phyloP scores from a whole-genome alignment of 2,888 invertebrate genomes.

The Drosophila peninsularis region DNA sequence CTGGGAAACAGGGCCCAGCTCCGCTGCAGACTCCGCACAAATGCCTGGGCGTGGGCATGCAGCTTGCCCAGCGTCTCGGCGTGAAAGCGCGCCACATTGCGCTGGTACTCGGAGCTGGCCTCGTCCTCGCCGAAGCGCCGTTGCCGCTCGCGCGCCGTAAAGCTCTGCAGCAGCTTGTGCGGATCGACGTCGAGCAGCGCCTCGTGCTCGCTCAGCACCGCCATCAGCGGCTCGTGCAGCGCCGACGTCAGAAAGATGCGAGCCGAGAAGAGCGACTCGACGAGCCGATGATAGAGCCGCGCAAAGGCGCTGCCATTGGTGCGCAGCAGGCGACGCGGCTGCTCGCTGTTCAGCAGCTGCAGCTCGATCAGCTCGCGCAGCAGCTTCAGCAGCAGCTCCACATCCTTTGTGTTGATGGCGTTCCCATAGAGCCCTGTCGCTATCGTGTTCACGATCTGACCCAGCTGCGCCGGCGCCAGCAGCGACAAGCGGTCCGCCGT shows the following conservation, averaged over 20 bases:
- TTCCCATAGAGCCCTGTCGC: conserved; percentile 90
- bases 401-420: conserved; percentile 91
- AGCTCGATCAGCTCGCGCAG: conserved; percentile 89
- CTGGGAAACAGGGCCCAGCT: conserved; percentile 96
- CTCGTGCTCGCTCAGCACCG: conserved; percentile 95
- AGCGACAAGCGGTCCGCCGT: conserved; percentile 87
- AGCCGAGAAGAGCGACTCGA: conserved; percentile 95
- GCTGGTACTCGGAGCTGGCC: conserved; percentile 89
- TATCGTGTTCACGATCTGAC: conserved; percentile 83
- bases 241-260: conserved; percentile 97
- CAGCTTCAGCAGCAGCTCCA: conserved; percentile 88
- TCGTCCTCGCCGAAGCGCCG: conserved; percentile 90
- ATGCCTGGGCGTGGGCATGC: conserved; percentile 91
- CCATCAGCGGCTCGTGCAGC: conserved; percentile 95
- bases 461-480: conserved; percentile 80
- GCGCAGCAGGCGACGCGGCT: conserved; percentile 91
- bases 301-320: conserved; percentile 95
- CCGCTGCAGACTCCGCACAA: conserved; percentile 92
- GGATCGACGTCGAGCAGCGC: conserved; percentile 96
- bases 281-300: conserved; percentile 93
- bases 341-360: conserved; percentile 89
- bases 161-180: conserved; percentile 88
- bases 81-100: conserved; percentile 91
- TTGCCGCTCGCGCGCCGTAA: conserved; percentile 76
- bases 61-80: conserved; percentile 92